These are phyloP conservation scores for Drosophila lini DNA, from an alignment of 1,140 invertebrate species.

Conservation along the genomic window DNA sequence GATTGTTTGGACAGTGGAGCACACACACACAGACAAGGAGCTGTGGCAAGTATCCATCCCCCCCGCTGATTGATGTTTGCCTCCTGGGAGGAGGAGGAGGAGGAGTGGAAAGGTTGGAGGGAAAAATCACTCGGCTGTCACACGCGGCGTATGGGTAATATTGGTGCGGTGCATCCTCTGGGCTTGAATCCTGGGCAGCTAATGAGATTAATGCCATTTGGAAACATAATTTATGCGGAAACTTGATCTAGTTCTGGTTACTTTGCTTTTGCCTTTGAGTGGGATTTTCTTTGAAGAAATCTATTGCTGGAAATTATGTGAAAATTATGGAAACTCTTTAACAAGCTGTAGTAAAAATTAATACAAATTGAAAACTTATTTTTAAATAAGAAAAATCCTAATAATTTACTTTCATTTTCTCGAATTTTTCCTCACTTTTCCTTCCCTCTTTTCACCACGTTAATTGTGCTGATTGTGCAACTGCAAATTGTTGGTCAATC, in stretches of 20 bases:
- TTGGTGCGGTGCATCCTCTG: conserved; percentile 5
- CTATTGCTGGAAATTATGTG: not conserved
- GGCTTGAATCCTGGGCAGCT: not conserved
- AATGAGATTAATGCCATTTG: conserved; percentile 34
- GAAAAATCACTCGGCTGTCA: conserved; percentile 13
- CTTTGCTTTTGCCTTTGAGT: not conserved
- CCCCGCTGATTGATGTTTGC: conserved; percentile 33
- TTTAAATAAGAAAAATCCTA: not conserved
- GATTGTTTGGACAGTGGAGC: conserved; percentile 31
- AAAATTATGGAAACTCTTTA: not conserved
- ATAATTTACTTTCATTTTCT: not conserved
- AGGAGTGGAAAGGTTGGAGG: not conserved
- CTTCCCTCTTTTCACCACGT: not conserved
- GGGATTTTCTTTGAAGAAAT: not conserved
- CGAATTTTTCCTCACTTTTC: not conserved
- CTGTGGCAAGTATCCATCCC: conserved; percentile 1
- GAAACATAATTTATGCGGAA: conserved; percentile 17
- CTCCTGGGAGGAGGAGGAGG: not conserved
- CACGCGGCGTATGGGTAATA: conserved; percentile 51
- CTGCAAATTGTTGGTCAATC: conserved; percentile 28
- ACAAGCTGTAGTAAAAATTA: no score
- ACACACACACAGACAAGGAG: conserved; percentile 6
- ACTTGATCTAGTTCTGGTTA: not conserved
- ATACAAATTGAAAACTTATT: no score
- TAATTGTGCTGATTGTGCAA: conserved; percentile 17